phyloP scores from a whole-genome alignment of 1,140 invertebrate genomes.

The Drepana arcuata region DNA sequence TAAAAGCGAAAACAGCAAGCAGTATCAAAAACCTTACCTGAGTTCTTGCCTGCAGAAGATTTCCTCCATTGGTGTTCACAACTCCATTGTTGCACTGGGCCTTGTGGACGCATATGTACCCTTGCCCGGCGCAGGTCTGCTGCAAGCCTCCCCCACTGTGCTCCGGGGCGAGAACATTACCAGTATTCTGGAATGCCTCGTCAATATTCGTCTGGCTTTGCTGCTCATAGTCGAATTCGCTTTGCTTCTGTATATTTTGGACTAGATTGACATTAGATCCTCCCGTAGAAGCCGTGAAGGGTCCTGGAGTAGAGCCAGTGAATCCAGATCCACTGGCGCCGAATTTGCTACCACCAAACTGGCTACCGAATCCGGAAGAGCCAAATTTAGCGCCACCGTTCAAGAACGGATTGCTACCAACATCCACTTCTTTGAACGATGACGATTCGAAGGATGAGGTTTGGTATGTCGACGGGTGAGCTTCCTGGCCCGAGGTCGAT shows the following conservation, averaged over 20 bases:
- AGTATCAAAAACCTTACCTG: conserved; percentile 47
- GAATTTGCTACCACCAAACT: conserved; percentile 12
- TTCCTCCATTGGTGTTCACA: conserved; percentile 60
- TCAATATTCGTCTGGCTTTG: conserved; percentile 44
- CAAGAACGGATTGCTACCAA: conserved; percentile 31
- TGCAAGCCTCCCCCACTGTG: conserved; percentile 40
- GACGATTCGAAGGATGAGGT: conserved; percentile 35
- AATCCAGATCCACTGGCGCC: conserved; percentile 19
- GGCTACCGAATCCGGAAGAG: conserved; percentile 15
- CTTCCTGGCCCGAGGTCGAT: not conserved
- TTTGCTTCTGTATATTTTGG: conserved; percentile 41
- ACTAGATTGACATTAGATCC: conserved; percentile 46
- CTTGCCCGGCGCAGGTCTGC: conserved; percentile 68
- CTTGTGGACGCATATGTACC: conserved; percentile 73
- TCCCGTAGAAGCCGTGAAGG: conserved; percentile 27
- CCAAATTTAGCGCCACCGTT: conserved; percentile 15
- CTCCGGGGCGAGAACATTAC: conserved; percentile 28
- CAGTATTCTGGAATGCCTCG: conserved; percentile 35
- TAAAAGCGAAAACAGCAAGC: too few relatives aligned
- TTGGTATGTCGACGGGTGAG: conserved; percentile 22
- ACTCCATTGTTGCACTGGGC: conserved; percentile 73
- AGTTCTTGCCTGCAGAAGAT: conserved; percentile 60
- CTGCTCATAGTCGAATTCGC: conserved; percentile 35
- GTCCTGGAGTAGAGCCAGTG: conserved; percentile 40
- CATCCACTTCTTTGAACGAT: conserved; percentile 26